These are phyloP conservation scores for Perognathus longimembris DNA, from an alignment of 2,113 vertebrate species.

Conservation along the genomic window DNA sequence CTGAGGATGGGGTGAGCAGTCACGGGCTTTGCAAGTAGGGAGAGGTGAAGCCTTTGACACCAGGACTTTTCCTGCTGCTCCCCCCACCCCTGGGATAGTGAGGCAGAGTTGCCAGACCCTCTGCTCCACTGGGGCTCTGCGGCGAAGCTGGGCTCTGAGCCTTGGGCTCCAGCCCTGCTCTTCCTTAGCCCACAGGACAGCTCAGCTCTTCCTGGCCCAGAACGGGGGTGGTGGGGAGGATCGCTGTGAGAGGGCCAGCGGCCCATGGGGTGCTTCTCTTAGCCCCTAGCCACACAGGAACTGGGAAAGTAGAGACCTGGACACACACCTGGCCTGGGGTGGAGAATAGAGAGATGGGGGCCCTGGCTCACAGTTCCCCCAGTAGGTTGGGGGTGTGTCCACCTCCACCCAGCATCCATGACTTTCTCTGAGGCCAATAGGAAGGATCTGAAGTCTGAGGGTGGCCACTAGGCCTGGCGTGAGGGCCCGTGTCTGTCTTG, in stretches of 20 bases:
- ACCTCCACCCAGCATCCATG: neutral
- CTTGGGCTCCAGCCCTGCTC: neutral
- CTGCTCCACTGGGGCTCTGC: neutral
- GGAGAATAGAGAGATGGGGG: neutral
- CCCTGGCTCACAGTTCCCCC: neutral
- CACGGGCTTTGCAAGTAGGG: constrained; percentile 7
- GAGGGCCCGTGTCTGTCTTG: neutral
- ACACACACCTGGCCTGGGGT: neutral
- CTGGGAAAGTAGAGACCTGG: neutral
- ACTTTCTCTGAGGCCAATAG: neutral
- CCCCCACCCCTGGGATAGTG: neutral
- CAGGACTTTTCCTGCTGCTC: neutral
- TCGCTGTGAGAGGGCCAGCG: neutral
- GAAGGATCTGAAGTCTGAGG: neutral
- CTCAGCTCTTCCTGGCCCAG: neutral
- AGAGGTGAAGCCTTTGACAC: neutral
- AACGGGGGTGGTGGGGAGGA: neutral
- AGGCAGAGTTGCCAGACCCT: neutral
- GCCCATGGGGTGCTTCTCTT: neutral
- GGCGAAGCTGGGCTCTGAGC: neutral
- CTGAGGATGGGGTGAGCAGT: neutral
- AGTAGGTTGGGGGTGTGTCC: neutral
- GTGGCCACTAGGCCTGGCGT: neutral
- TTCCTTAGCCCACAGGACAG: neutral
- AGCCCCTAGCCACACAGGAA: neutral